Evolutionary conservation across 2,888 invertebrate species (phyloP).

Genomic region (Malacosoma neustria): DNA sequence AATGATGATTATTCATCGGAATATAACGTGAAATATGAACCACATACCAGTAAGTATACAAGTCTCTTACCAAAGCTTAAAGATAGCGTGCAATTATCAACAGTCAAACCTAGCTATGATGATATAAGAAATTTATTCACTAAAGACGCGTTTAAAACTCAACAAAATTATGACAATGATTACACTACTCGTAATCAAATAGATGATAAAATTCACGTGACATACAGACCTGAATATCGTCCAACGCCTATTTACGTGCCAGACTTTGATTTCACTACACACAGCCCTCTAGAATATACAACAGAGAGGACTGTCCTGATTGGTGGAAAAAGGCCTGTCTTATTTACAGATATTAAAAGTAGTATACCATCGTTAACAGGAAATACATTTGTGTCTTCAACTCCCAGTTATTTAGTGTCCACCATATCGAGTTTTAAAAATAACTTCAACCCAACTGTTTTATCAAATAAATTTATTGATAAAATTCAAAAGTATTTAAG

Average conservation of each 20-base stretch:
- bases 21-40: conserved; percentile 31
- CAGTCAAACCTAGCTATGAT: conserved; percentile 31
- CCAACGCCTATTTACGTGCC: neutral
- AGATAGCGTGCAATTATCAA: conserved; percentile 11
- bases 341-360: conserved; percentile 40
- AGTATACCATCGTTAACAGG: conserved; percentile 18
- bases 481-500: conserved; percentile 58
- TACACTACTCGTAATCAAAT: conserved; percentile 7
- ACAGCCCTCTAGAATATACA: conserved; percentile 18
- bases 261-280: conserved; percentile 21
- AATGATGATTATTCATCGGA: conserved; percentile 45
- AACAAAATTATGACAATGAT: conserved; percentile 15
- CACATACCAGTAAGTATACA: conserved; percentile 41
- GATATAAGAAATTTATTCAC: conserved; percentile 41
- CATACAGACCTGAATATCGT: neutral
- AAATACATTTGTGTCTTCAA: conserved; percentile 19
- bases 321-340: conserved; percentile 28
- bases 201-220: neutral
- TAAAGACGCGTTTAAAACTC: conserved; percentile 23
- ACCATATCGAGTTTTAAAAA: conserved; percentile 47
- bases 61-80: conserved; percentile 16
- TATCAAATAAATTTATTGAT: conserved; percentile 45
- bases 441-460: conserved; percentile 22
- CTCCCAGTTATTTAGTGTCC: conserved; percentile 40
- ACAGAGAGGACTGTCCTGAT: conserved; percentile 41